These are phyloP conservation scores for Noctua janthe DNA, from an alignment of 2,888 invertebrate species.

Conservation along the genomic window DNA sequence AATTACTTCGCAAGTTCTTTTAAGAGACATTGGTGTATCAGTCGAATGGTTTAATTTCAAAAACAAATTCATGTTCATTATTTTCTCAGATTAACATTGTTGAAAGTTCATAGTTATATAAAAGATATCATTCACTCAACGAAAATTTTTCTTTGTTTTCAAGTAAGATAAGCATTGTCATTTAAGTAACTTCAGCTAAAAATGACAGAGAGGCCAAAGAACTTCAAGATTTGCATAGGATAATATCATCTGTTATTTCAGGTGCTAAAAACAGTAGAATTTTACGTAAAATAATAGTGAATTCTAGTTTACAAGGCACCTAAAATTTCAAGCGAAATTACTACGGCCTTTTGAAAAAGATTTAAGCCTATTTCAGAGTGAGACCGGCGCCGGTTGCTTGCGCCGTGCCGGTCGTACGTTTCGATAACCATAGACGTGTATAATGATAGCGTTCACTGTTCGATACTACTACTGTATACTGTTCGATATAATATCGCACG, in stretches of 20 bases:
- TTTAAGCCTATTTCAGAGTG: not conserved
- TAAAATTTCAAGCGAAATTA: not conserved
- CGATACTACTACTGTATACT: not conserved
- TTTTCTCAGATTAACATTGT: not conserved
- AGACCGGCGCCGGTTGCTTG: not conserved
- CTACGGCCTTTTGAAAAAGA: not conserved
- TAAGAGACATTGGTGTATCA: not conserved
- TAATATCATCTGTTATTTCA: slow-evolving; percentile 23
- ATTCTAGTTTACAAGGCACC: not conserved
- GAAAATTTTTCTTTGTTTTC: slow-evolving; percentile 2
- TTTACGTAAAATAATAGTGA: not conserved
- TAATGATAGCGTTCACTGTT: not conserved
- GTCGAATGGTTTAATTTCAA: not conserved
- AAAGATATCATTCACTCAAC: not conserved
- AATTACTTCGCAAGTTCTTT: no score
- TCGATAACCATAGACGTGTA: not conserved
- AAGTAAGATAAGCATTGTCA: slow-evolving; percentile 16
- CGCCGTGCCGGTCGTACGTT: not conserved
- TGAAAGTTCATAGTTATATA: not conserved
- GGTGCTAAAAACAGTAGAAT: slow-evolving; percentile 2
- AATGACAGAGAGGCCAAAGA: slow-evolving; percentile 1
- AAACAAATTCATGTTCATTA: not conserved
- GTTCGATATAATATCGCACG: not conserved
- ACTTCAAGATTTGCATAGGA: slow-evolving; percentile 32
- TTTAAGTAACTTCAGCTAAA: slow-evolving; percentile 1